A percentile compares a stretch with the other conserved stretches of the same genome.
These are phyloP conservation scores for Capricornis sumatraensis DNA, from an alignment of 2,113 vertebrate species.

Conservation along the genomic window DNA sequence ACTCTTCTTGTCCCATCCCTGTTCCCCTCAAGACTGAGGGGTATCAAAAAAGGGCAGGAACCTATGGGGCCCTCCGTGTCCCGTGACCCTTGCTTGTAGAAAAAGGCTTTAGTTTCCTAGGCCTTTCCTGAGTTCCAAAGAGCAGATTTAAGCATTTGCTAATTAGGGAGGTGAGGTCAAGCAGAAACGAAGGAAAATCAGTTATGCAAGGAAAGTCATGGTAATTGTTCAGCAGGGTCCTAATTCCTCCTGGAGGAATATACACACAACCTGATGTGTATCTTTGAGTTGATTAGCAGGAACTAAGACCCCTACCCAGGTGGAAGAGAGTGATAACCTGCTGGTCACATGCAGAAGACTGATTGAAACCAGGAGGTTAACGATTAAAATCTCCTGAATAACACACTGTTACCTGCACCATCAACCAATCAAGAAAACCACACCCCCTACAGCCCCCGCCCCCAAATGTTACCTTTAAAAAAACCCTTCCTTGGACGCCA, in stretches of 20 bases:
- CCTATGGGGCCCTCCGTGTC: background rate
- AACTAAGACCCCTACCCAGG: background rate
- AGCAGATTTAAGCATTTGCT: background rate
- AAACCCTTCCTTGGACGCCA: background rate
- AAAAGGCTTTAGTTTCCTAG: background rate
- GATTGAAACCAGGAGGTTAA: background rate
- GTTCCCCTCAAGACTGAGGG: background rate
- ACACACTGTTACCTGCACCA: background rate
- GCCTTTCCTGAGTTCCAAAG: background rate
- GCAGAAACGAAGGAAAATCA: background rate
- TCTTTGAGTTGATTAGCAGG: background rate
- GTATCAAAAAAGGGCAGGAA: background rate
- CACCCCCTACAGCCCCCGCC: background rate
- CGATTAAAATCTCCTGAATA: background rate
- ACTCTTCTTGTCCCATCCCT: background rate
- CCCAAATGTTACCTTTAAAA: background rate
- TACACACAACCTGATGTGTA: background rate
- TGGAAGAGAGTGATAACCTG: background rate
- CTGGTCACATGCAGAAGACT: background rate
- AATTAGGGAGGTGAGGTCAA: background rate
- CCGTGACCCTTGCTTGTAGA: background rate
- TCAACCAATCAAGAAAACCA: background rate
- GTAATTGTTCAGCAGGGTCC: background rate
- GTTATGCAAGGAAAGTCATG: background rate
- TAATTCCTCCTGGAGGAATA: background rate